Evolutionary conservation across 1,140 invertebrate genomes (phyloP).

Genomic region (Piezodorus guildinii): DNA sequence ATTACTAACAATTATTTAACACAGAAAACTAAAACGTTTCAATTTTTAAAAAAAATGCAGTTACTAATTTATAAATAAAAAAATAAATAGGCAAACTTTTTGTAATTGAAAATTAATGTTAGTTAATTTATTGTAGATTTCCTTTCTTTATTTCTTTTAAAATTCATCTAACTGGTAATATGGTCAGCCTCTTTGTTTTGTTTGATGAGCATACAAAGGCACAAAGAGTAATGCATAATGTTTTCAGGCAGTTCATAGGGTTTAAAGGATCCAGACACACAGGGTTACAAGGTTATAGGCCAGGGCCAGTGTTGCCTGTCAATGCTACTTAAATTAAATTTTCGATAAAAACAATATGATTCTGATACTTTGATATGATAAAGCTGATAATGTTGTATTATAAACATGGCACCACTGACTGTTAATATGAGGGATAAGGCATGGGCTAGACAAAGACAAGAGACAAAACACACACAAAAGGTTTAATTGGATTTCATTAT

Average conservation of each 20-base stretch:
- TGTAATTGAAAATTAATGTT: too few species aligned
- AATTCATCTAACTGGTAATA: background rate
- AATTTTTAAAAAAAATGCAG: too few species aligned
- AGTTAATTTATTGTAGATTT: too few species aligned
- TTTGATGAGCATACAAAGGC: slow-evolving; percentile 16
- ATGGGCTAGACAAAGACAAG: slow-evolving; percentile 25
- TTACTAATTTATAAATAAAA: too few species aligned
- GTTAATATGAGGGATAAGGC: slow-evolving; percentile 14
- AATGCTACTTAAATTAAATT: too few species aligned
- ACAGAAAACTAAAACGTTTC: too few species aligned
- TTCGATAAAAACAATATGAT: too few species aligned
- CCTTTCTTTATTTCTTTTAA: slow-evolving; percentile 6
- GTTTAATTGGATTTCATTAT: slow-evolving; percentile 14
- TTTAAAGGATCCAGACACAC: slow-evolving; percentile 22
- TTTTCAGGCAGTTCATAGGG: background rate
- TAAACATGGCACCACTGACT: slow-evolving; percentile 1
- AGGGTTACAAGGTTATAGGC: slow-evolving; percentile 13
- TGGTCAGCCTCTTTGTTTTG: slow-evolving; percentile 23
- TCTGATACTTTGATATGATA: too few species aligned
- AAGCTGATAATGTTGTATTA: too few species aligned
- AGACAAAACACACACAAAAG: slow-evolving; percentile 26
- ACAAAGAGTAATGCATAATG: slow-evolving; percentile 14
- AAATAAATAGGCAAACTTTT: too few species aligned
- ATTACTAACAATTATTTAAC: too few species aligned
- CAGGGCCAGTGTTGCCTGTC: background rate